Evolutionary conservation across 2,113 vertebrate species (phyloP), one percentile per base, ranked within the genome.

Genomic region (Eptesicus fuscus): DNA sequence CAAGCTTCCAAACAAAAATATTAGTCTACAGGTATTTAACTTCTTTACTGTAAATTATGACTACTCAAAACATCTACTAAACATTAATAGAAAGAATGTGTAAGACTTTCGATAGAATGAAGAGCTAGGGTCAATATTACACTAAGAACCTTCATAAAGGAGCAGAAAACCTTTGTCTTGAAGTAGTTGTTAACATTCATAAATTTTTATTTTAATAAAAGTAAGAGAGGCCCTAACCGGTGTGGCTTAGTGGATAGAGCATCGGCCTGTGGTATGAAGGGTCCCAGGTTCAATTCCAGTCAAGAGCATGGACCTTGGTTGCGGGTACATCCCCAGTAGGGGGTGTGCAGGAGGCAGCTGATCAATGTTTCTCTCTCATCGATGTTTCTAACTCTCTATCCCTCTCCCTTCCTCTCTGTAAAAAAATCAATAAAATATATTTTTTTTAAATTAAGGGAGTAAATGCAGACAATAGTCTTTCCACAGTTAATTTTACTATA

Each of bases 11-110:
- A 96, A 95, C 42, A 96, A 95, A 98, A 91, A 63, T 93, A 97
- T 97, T 95, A 97, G 91, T 84, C 74, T 93, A 94, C 78, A 96
- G 14, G 28, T 92, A 96, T 95, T 83, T 97, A 98, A 97, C 59
- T 67, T 95, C 56, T 93, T 63, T 96, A 80, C 70, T 1, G 51
- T 97, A 97, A 96, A 93, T 96, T 87, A 93, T 97, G 82, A 88
- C 74, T 95, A 65, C 85, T 20, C 80, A 90, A 97, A 88, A 96
- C 88, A 87, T 93, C 51, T 73, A 82, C 61, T 90, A 95, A 95
- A 95, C 95, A 85, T 92, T 86, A 93, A 71, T 42, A 93, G 95
- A 95, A 97, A 97, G 93, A 96, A 91, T 91, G 93, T 95, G 96
- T 85, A 74, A 90, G 30, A 37, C 14, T 35, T 90, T 9, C 40